These are phyloP conservation scores for Eclectus roratus DNA, from an alignment of 2,113 vertebrate genomes.

Conservation along the genomic window DNA sequence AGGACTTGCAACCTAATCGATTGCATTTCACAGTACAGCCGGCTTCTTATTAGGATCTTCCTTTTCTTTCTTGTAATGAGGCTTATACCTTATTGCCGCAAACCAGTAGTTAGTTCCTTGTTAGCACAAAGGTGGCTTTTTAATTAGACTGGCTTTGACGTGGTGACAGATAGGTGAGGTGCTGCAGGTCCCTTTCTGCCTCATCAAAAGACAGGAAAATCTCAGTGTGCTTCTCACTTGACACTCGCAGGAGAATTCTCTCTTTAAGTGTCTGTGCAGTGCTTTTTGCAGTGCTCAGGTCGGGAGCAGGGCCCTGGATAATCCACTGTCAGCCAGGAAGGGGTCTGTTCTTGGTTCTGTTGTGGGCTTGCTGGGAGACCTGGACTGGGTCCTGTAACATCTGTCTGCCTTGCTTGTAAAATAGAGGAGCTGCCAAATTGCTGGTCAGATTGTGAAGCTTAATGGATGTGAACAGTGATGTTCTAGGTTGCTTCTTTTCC, in stretches of 20 bases:
- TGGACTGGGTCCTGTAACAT: slow-evolving; percentile 21
- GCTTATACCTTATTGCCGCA: background rate
- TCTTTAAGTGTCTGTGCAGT: background rate
- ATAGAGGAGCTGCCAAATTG: slow-evolving; percentile 20
- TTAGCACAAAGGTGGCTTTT: slow-evolving; percentile 3
- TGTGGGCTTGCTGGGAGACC: slow-evolving; percentile 22
- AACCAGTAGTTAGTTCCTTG: slow-evolving; percentile 5
- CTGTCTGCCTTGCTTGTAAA: slow-evolving; percentile 17
- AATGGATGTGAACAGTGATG: background rate
- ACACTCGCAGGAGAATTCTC: background rate
- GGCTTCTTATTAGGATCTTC: background rate
- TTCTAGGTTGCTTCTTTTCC: background rate
- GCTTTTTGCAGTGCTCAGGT: background rate
- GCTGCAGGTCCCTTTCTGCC: background rate
- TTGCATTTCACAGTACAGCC: background rate
- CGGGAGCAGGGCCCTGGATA: background rate
- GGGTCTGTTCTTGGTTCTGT: background rate
- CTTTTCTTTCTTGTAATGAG: background rate
- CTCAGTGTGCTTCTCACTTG: background rate
- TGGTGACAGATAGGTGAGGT: background rate
- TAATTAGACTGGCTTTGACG: slow-evolving; percentile 22
- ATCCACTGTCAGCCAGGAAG: background rate
- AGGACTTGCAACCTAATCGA: background rate
- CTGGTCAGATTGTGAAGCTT: background rate
- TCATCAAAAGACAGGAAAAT: background rate